Base-by-base conservation (phyloP, 2,888 invertebrate species). In the Heliconius erato region DNA sequence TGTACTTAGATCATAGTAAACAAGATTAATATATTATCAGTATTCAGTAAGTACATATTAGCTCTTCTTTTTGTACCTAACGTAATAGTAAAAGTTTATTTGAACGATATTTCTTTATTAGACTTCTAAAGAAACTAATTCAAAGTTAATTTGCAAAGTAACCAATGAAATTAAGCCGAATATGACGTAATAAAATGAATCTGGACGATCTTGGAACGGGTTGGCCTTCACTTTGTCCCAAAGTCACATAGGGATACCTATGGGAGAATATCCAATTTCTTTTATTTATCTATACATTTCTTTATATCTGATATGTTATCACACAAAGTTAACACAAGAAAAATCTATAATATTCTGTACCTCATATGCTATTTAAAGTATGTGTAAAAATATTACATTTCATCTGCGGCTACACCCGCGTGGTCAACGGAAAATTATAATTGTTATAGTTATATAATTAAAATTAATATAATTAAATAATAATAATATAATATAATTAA, bases 81-180 rank as follows among this genome's bases (percentile, higher is more conserved):
- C 59, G 35, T 63, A n/a, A 63, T 76, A 63, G 16, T 35, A 35
- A 76, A 76, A 63, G 14, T 35, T 63, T 63, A 76, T 76, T 76
- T 63, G 14, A n/a, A 76, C 32, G 35, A 63, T 35, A 35, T 63
- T 76, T 76, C 76, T 63, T 76, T 63, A 63, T 76, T 63, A 35
- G 35, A 63, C 35, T 35, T 76, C 35, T 59, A 63, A 35, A 76
- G 12, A 59, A 63, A 76, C 44, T 72, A 63, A 76, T 76, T 63
- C 63, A 63, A 35, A 76, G 63, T 35, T 63, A 76, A 76, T 63
- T 76, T 63, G 74, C 16, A 40, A 63, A 63, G 63, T 76, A 63
- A 63, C 35, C 63, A 76, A 76, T 63, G 26, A 63, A 63, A 63
- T 40, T 40, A 76, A 76, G 63, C 72, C 26, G 7, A 72, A 72